These are phyloP conservation scores for Aphrophora alni DNA, from an alignment of 2,888 invertebrate species.

Conservation along the genomic window DNA sequence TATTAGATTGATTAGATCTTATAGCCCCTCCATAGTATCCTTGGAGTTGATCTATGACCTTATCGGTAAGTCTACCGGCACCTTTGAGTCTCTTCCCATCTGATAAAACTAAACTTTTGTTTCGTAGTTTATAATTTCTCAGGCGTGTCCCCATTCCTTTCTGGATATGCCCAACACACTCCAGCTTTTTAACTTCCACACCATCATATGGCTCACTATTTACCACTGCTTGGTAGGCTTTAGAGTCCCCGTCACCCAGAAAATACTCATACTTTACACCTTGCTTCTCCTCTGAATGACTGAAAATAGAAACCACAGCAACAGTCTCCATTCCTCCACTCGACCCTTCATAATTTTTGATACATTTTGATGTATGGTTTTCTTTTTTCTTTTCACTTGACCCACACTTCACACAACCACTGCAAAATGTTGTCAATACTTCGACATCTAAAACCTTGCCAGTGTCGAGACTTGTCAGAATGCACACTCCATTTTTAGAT, in stretches of 20 bases:
- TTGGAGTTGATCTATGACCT: conserved; percentile 25
- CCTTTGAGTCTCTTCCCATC: no score
- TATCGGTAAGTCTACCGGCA: conserved; percentile 14
- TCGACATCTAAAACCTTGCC: conserved; percentile 23
- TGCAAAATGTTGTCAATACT: conserved; percentile 7
- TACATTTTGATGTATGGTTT: conserved; percentile 10
- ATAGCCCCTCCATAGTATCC: conserved; percentile 23
- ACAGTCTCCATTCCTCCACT: conserved; percentile 19
- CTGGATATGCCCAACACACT: conserved; percentile 21
- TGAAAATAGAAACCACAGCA: conserved; percentile 13
- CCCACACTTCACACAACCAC: conserved; percentile 25
- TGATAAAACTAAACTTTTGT: no score
- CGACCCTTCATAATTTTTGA: conserved; percentile 19
- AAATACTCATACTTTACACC: conserved; percentile 19
- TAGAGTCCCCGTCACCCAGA: conserved; percentile 20
- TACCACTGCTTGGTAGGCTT: conserved; percentile 21
- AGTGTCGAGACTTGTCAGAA: conserved; percentile 18
- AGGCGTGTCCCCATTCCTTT: conserved; percentile 41
- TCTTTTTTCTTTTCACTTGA: conserved; percentile 11
- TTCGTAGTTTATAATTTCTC: neutral
- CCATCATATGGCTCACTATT: conserved; percentile 15
- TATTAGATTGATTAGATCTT: conserved; percentile 7
- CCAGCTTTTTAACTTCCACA: conserved; percentile 18
- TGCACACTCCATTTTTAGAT: conserved; percentile 20
- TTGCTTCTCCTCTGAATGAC: conserved; percentile 11